Evolutionary conservation across 2,797 vertebrate genomes (phyloP), one percentile per base, ranked within the genome.

Genomic region (Cossypha heuglini): DNA sequence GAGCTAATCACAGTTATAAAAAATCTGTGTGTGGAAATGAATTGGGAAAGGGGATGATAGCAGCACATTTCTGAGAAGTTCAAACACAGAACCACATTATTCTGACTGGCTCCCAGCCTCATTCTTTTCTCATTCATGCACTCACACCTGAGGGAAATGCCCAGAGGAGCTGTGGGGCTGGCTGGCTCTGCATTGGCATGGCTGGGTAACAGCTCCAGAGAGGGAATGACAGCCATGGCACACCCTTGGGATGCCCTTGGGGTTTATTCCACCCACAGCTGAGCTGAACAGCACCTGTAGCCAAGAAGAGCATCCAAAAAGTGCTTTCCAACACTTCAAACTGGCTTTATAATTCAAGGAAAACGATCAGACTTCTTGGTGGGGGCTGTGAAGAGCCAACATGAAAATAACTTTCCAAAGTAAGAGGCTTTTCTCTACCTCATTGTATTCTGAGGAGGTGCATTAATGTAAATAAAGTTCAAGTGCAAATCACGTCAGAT

Each of bases 1-100:
- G 62, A 93, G 85, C 94, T 97, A 96, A 96, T 94, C 49, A 9
- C 35, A 26, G 93, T 51, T 93, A 74, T 96, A 94, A 96, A 96
- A 69, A 89, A 81, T 43, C 78, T 92, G 20, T 8, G 46, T 16
- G 24, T 77, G 89, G 59, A 61, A 89, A 96, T 64, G 81, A 68
- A 71, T 48, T 18, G 54, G 42, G 90, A 95, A 95, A 81, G 0
- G 16, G 68, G 88, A 16, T 16, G 82, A 75, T 46, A 57, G 15
- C 64, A 86, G 88, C 81, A 76, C 81, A 46, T 77, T 82, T 62
- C 37, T 80, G 79, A 62, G 62, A 46, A 61, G 81, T 91, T 89
- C 82, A 91, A 72, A 52, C 51, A 51, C 66, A 77, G 72, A 81
- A n/a, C 21, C 82, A 94, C 81, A 11, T 83, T 57, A 89, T 81